Evolutionary conservation across 2,113 vertebrate genomes (phyloP).

Genomic region (Coptodon rendalli): DNA sequence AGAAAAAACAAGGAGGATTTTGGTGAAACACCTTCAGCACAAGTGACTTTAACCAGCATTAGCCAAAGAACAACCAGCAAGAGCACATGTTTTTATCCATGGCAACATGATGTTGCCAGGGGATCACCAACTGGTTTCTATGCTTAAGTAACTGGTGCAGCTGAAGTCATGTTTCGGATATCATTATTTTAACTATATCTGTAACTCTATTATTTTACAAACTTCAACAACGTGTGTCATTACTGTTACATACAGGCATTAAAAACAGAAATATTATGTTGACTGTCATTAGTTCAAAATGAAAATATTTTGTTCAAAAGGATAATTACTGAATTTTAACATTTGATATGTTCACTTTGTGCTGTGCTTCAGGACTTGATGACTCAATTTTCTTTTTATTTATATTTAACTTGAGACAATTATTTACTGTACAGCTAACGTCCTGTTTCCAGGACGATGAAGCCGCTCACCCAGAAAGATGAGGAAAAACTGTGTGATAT

Average conservation of each 20-base stretch:
- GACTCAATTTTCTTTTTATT: not conserved
- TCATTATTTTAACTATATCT: not conserved
- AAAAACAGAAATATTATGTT: not conserved
- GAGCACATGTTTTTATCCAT: not conserved
- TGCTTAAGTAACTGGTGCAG: not conserved
- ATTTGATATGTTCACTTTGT: not conserved
- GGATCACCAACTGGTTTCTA: not conserved
- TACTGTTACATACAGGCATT: not conserved
- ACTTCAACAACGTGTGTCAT: not conserved
- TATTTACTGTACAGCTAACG: not conserved
- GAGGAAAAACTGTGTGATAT: not conserved
- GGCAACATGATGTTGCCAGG: not conserved
- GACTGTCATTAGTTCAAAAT: not conserved
- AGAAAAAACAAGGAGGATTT: not conserved
- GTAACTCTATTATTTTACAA: not conserved
- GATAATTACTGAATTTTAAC: not conserved
- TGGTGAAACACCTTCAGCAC: not conserved
- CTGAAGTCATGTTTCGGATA: not conserved
- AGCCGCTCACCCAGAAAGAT: not conserved
- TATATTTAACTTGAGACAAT: not conserved
- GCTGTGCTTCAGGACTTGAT: rapidly evolving
- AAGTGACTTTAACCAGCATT: not conserved
- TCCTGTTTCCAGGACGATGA: not conserved
- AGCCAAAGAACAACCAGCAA: not conserved
- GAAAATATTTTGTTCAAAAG: rapidly evolving